These are phyloP conservation scores for Acrobasis repandana DNA, from an alignment of 2,888 invertebrate species.

Conservation along the genomic window DNA sequence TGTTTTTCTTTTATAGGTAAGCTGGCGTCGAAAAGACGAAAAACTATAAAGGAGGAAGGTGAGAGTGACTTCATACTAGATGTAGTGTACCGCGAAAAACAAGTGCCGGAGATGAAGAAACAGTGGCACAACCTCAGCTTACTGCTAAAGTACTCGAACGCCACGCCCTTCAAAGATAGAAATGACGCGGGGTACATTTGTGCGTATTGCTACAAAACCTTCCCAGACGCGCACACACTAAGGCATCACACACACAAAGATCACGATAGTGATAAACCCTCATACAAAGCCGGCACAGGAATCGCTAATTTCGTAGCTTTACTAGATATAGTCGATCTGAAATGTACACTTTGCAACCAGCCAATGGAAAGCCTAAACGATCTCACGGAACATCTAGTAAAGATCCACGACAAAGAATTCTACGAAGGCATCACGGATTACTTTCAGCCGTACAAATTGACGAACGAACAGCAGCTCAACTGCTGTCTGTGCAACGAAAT, in stretches of 20 bases:
- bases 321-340: constrained; percentile 68
- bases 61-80: constrained; percentile 48
- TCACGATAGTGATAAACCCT: constrained; percentile 64
- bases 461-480: constrained; percentile 61
- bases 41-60: constrained; percentile 58
- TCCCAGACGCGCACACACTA: constrained; percentile 57
- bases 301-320: constrained; percentile 71
- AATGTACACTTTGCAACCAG: constrained; percentile 64
- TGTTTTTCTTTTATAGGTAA: constrained; percentile 80
- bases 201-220: constrained; percentile 72
- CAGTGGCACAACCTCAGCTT: constrained; percentile 74
- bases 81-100: constrained; percentile 53
- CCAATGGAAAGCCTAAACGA: constrained; percentile 53
- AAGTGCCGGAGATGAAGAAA: constrained; percentile 68
- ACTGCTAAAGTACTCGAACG: constrained; percentile 67
- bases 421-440: constrained; percentile 67
- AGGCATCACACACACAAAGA: constrained; percentile 62
- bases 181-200: constrained; percentile 74
- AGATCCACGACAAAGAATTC: constrained; percentile 64
- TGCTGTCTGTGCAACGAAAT: constrained; percentile 67
- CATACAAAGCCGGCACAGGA: constrained; percentile 66
- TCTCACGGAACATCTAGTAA: constrained; percentile 61
- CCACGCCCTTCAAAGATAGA: constrained; percentile 71
- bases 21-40: constrained; percentile 65
- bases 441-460: constrained; percentile 65